Base-by-base conservation (phyloP, 2,888 invertebrate genomes). In the Agrochola lota region DNA sequence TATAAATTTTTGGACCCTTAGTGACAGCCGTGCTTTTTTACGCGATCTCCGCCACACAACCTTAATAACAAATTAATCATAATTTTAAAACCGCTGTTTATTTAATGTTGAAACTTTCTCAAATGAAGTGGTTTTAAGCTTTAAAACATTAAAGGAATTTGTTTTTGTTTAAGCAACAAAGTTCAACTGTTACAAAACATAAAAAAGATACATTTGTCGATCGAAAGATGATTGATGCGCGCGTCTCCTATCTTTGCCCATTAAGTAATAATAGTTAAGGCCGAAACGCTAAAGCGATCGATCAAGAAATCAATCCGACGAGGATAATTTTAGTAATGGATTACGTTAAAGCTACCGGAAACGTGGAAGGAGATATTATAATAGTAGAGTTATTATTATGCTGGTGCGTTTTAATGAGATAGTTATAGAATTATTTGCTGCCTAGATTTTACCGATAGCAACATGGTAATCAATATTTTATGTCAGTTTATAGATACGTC, bases 251-350 rank as follows among this genome's bases (percentile, higher is more conserved):
- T 96, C 96, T 94, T 89, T 89, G 89, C 91, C 95, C 96, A 96
- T 96, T 96, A 96, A 95, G 94, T 95, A 95, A 95, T 95, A 96
- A 95, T 96, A 96, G 95, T 95, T 95, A 94, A 94, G 92, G 92
- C 85, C 92, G 92, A 92, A 93, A 93, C 91, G 90, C 90, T 91
- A 87, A 91, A 93, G 88, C 93, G 93, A 96, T 96, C 96, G 94
- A 96, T 96, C 96, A 96, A 95, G 92, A 95, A 95, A 96, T 96
- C 96, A 96, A 95, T 95, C 93, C 92, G 91, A 88, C 90, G 91
- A 92, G 93, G 91, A 93, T 93, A 93, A 91, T 92, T 95, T 92
- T 93, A 87, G 90, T 95, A 95, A 95, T 94, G 94, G 95, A 95
- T 95, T 93, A 93, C 87, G 92, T 94, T 93, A 90, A 93, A 93